A percentile compares a stretch with the other conserved stretches of the same genome.
These are phyloP conservation scores for Syndactyla subalaris DNA, from an alignment of 2,797 vertebrate genomes.

Conservation along the genomic window DNA sequence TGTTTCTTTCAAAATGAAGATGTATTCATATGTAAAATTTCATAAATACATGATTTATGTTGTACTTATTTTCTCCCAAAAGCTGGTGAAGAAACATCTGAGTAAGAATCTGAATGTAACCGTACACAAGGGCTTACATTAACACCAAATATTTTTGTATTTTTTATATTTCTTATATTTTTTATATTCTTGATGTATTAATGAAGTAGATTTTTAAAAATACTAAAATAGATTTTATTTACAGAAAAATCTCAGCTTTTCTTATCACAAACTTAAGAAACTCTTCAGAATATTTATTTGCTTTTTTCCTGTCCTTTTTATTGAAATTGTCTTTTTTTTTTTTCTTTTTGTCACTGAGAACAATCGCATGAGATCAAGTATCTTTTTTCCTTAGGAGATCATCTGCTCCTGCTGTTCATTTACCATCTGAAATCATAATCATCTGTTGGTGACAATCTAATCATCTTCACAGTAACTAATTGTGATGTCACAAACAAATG, in stretches of 20 bases:
- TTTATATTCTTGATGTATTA: background rate
- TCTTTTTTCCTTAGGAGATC: constrained; percentile 64
- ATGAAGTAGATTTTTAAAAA: background rate
- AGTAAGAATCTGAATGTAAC: background rate
- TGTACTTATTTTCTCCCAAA: background rate
- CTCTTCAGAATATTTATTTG: background rate
- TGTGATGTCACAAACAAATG: constrained; percentile 70
- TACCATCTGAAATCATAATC: constrained; percentile 74
- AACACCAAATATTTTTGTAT: background rate
- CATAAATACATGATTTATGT: background rate
- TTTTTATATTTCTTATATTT: background rate
- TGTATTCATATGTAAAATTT: background rate
- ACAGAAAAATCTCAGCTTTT: background rate
- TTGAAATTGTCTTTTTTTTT: background rate
- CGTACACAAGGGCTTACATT: background rate
- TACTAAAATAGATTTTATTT: background rate
- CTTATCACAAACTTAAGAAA: background rate
- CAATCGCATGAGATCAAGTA: constrained; percentile 47
- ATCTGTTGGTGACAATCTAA: constrained; percentile 68
- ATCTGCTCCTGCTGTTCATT: constrained; percentile 71
- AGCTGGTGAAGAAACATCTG: background rate
- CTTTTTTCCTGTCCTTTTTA: background rate
- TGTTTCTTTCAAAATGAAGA: background rate
- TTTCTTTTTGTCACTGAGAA: background rate
- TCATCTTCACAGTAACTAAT: constrained; percentile 67